Evolutionary conservation across 1,140 invertebrate species (phyloP), one percentile per base, ranked within the genome.

Genomic region (Drosophila elegans): DNA sequence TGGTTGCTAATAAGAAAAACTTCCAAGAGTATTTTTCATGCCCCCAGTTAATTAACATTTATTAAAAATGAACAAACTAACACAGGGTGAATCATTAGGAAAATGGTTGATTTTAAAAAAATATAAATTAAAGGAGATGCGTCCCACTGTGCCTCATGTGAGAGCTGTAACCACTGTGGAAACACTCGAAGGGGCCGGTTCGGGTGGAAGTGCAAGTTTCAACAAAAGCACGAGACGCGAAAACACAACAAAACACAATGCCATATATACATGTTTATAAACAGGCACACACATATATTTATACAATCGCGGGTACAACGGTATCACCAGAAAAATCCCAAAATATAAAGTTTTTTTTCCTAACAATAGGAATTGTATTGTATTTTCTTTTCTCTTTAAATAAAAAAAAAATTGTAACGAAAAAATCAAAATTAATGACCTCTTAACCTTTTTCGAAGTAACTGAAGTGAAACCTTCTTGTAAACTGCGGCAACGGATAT

Each of bases 1-100:
- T 60, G n/a, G n/a, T 57, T 16, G 84, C 71, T 86, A 86, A 86
- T 77, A 60, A 59, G 60, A 76, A 89, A 89, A 86, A 62, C 66
- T 86, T 88, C 83, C 82, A 53, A 78, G 48, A 45, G 46, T 74
- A 78, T 78, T 85, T 77, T 77, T 56, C 78, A 86, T 74, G 54
- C 67, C 54, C 29, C 56, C 64, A 44, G 52, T 38, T 54, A 82
- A 82, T 86, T 86, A 86, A 60, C 71, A 76, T 57, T 27, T 32
- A 62, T 85, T 71, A 66, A 69, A 44, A 16, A 25, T 41, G 64
- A 41, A 41, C 21, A 54, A 76, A 55, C 53, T 53, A 45, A 57
- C 44, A 66, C 3, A 7, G 9, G 1, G 45, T 85, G 81, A 84
- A 53, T 85, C 78, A 81, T 64, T 34, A 49, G 45, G 52, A 74